phyloP scores from a whole-genome alignment of 2,113 vertebrate species.

The Cyphomyrus plagiostoma region DNA sequence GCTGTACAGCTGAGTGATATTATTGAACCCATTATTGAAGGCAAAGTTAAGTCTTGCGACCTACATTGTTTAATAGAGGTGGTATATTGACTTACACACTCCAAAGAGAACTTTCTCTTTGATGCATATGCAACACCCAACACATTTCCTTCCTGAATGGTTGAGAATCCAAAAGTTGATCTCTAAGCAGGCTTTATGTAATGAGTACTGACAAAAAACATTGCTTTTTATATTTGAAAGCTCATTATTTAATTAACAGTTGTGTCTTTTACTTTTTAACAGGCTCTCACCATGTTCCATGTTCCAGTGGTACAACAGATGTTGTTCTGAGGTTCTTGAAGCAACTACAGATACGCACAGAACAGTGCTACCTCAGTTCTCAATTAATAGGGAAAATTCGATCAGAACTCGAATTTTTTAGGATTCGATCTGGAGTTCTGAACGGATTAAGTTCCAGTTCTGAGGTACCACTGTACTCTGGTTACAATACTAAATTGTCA shows the following conservation, averaged over 20 bases:
- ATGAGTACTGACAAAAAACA: not conserved
- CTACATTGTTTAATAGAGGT: not conserved
- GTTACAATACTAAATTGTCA: not conserved
- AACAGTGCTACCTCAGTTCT: too few relatives aligned
- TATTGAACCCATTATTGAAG: not conserved
- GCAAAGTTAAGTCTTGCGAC: not conserved
- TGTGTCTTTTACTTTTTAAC: not conserved
- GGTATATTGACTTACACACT: not conserved
- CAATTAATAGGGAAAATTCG: too few relatives aligned
- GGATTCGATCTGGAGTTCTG: too few relatives aligned
- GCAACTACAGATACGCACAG: not conserved
- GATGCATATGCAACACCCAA: not conserved
- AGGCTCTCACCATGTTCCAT: not conserved
- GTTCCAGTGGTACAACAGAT: not conserved
- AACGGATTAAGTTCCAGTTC: too few relatives aligned
- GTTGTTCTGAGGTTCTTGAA: not conserved
- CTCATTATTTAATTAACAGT: not conserved
- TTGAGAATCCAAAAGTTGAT: not conserved
- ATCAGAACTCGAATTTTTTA: too few relatives aligned
- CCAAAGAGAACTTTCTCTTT: not conserved
- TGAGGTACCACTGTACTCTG: not conserved
- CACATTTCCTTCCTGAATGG: not conserved
- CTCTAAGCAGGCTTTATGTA: not conserved
- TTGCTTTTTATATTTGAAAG: not conserved
- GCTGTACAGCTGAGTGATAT: not conserved